These are phyloP conservation scores for Iguana delicatissima DNA, from an alignment of 2,797 vertebrate species.

Conservation along the genomic window DNA sequence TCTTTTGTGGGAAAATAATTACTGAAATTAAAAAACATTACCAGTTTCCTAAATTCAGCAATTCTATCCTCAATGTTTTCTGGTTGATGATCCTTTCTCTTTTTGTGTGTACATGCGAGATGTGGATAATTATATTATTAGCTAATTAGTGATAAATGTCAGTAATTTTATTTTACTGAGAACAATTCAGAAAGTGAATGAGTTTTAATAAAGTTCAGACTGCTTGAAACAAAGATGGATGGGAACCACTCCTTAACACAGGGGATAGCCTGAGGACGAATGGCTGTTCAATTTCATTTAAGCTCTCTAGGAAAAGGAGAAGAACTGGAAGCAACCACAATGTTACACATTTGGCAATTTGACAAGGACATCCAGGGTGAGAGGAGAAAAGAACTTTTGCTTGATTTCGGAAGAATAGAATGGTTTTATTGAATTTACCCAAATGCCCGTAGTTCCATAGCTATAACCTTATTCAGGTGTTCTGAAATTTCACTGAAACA, in stretches of 20 bases:
- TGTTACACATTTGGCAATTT: background rate
- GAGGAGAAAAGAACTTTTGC: background rate
- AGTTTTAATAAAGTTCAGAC: conserved; percentile 51
- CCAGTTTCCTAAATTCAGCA: conserved; percentile 54
- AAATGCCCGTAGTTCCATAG: too few relatives aligned
- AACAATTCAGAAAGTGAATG: conserved; percentile 34
- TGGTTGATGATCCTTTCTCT: background rate
- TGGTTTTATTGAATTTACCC: background rate
- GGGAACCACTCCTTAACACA: background rate
- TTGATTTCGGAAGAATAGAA: background rate
- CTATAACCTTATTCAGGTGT: too few relatives aligned
- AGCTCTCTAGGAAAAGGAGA: background rate
- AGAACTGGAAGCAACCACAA: background rate
- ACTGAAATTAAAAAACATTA: conserved; percentile 1
- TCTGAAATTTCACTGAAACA: too few relatives aligned
- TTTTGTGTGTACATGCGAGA: conserved; percentile 34
- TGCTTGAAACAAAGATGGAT: conserved; percentile 49
- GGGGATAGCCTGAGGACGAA: background rate
- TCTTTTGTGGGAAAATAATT: conserved; percentile 42
- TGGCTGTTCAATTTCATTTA: background rate
- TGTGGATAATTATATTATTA: conserved; percentile 67
- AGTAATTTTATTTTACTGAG: conserved; percentile 66
- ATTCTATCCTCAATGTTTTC: conserved; percentile 54
- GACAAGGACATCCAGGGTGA: background rate
- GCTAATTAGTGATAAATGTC: conserved; percentile 72